Evolutionary conservation across 2,113 vertebrate species (phyloP), one percentile per base, ranked within the genome.

Genomic region (Amblyopsis rosae): DNA sequence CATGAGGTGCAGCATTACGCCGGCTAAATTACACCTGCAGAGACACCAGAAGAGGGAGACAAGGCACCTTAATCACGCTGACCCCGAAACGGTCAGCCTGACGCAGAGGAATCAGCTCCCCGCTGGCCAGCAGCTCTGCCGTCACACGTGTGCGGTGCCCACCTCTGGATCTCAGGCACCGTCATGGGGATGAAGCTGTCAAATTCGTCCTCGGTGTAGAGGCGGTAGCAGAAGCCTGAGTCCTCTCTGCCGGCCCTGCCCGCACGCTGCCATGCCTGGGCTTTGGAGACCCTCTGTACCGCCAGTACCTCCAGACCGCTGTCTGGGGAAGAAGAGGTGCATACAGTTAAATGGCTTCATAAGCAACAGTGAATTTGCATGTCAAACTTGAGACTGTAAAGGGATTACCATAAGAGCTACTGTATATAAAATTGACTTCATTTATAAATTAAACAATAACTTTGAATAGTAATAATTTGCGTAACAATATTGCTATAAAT

Each of bases 141-240:
- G 26, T 26, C 26, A 59, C 9, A 41, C 10, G 35, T 12, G 11
- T 7, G 17, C 10, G 15, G 3, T 33, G 11, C 26, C 74, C 62
- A 99, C 97, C 98, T 96, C 83, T 99, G 98, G 83, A 99, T 99
- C 92, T 99, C 97, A 0, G 98, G 98, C 13, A 96, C 83, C 0
- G 96, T 96, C 95, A 95, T 96, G 56, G 92, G 92, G 50, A 93
- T 89, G 51, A 99, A 88, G 77, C 89, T 94, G 73, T 97, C 95
- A 2, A 99, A 99, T 67, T 99, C 96, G 0, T 93, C 91, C 85
- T 99, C 96, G 0, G 96, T 99, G 92, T 97, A 99, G 46, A 99
- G 96, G 3, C 98, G 93, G 71, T 98, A 98, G 73, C 95, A 96
- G 79, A 88, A 26, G 0, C 97, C 97, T 0, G 95, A 95, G 59